phyloP scores from a whole-genome alignment of 2,797 vertebrate species.

The Melanotaenia trifasciata region DNA sequence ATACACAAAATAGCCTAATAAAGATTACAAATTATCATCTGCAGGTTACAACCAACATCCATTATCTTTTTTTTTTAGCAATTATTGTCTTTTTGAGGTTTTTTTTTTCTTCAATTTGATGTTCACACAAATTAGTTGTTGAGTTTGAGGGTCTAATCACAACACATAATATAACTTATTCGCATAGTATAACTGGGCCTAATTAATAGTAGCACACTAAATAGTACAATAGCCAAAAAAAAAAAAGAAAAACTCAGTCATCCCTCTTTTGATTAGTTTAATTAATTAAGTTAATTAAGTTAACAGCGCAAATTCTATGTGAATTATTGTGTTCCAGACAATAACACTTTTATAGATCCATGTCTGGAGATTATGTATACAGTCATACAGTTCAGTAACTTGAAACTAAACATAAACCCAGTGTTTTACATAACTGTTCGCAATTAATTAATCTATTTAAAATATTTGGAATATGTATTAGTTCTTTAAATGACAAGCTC shows the following conservation, averaged over 20 bases:
- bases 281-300: background rate
- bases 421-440: background rate
- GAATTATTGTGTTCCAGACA: background rate
- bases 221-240: background rate
- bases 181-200: background rate
- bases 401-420: background rate
- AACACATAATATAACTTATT: background rate
- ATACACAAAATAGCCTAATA: background rate
- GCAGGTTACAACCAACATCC: background rate
- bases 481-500: background rate
- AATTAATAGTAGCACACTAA: background rate
- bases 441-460: background rate
- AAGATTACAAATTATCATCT: background rate
- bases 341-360: background rate
- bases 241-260: background rate
- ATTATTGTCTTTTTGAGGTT: background rate
- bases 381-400: background rate
- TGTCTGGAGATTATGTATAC: background rate
- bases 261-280: background rate
- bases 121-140: background rate
- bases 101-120: background rate
- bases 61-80: background rate
- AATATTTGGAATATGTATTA: background rate
- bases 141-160: background rate
- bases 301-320: background rate